Percentiles rank a stretch among this genome's conserved stretches.
These are phyloP conservation scores for Limosa lapponica DNA, from an alignment of 2,797 vertebrate genomes.

Conservation along the genomic window DNA sequence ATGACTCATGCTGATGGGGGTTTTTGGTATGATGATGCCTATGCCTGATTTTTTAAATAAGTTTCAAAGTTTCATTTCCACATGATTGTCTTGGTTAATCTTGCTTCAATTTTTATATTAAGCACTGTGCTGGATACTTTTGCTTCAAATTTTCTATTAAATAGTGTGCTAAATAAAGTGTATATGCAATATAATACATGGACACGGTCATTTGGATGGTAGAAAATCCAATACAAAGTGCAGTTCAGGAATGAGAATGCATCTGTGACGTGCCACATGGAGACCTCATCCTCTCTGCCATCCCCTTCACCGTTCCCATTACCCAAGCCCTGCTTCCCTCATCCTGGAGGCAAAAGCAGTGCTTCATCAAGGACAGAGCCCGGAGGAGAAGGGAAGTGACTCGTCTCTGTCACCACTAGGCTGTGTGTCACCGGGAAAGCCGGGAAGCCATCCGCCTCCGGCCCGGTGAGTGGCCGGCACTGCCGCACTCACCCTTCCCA, in stretches of 20 bases:
- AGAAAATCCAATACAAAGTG: fast-evolving
- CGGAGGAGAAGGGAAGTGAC: slow-evolving; percentile 7
- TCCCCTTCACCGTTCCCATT: background rate
- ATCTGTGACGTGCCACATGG: fast-evolving
- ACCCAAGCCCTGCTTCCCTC: fast-evolving
- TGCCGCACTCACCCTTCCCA: fast-evolving
- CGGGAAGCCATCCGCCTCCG: background rate
- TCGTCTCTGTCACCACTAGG: background rate
- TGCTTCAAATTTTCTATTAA: background rate
- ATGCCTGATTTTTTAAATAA: background rate
- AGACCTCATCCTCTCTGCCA: background rate
- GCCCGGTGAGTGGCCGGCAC: fast-evolving
- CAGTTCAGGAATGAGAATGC: background rate
- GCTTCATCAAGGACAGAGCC: background rate
- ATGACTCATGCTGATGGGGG: background rate
- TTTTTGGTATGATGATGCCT: background rate
- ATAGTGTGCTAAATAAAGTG: background rate
- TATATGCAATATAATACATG: fast-evolving
- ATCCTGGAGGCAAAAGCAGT: background rate
- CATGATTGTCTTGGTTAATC: background rate
- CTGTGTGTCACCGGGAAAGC: background rate
- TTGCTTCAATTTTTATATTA: background rate
- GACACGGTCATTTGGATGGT: fast-evolving
- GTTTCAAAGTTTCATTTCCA: slow-evolving; percentile 39
- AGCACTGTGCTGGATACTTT: background rate